Evolutionary conservation across 2,113 vertebrate genomes (phyloP).

Genomic region (Leptobrachium ailaonicum): DNA sequence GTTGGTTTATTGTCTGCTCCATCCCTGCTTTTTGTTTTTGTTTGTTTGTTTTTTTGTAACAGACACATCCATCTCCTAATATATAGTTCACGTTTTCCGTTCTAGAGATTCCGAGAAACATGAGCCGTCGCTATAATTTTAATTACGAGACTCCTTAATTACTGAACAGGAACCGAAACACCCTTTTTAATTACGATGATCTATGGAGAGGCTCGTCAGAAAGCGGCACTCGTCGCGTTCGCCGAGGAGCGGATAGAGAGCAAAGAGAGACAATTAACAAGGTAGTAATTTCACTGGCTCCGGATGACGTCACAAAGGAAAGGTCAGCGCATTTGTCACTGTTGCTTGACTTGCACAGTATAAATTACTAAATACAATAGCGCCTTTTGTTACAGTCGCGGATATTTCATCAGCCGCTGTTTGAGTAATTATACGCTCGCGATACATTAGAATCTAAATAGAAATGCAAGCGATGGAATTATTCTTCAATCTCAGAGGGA

Average conservation of each 20-base stretch:
- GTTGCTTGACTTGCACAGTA: conserved; percentile 29
- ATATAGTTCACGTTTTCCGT: conserved; percentile 2
- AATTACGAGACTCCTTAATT: conserved; percentile 36
- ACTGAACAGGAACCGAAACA: conserved; percentile 31
- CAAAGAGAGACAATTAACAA: conserved; percentile 34
- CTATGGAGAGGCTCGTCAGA: conserved; percentile 25
- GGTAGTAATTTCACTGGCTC: conserved; percentile 27
- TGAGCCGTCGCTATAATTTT: conserved; percentile 25
- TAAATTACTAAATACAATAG: conserved; percentile 22
- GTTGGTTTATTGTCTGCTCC: too few relatives aligned
- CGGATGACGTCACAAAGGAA: conserved; percentile 21
- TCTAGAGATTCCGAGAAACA: background rate
- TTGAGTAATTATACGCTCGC: conserved; percentile 22
- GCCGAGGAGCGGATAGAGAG: background rate
- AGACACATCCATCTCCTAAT: background rate
- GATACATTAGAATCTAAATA: conserved; percentile 18
- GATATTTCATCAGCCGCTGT: conserved; percentile 23
- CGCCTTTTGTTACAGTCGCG: conserved; percentile 11
- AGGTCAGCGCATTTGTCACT: conserved; percentile 46
- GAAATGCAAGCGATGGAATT: background rate
- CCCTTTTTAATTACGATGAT: conserved; percentile 27
- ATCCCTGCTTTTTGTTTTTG: background rate
- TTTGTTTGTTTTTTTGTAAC: background rate
- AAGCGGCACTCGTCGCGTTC: conserved; percentile 20
- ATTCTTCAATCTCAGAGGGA: background rate